Evolutionary conservation across 92 coral and sea anemone species (phyloP).

Genomic region (Scolanthus callimorphus): DNA sequence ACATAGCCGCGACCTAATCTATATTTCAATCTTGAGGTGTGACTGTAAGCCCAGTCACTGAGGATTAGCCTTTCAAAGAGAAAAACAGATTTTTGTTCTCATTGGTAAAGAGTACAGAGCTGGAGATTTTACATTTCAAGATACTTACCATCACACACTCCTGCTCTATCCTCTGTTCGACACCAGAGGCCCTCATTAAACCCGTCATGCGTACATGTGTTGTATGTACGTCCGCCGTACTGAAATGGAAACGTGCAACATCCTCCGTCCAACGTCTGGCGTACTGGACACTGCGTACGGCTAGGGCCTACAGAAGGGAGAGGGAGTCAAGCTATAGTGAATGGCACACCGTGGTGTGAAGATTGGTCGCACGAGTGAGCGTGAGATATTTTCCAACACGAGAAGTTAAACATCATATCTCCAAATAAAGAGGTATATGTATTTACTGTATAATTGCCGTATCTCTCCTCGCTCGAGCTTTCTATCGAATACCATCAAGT

Average conservation of each 20-base stretch:
- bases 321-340: no score
- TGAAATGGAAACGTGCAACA: slow-evolving; percentile 55
- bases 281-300: slow-evolving; percentile 24
- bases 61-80: no score
- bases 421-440: no score
- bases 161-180: slow-evolving; percentile 1
- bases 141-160: no score
- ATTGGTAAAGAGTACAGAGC: not conserved
- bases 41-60: no score
- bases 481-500: slow-evolving; percentile 27
- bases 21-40: no score
- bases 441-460: slow-evolving; percentile 30
- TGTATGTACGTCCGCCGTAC: slow-evolving; percentile 1
- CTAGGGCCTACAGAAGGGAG: slow-evolving; percentile 34
- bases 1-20: no score
- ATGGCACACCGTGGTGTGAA: no score
- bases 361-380: no score
- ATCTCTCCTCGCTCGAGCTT: slow-evolving; percentile 21
- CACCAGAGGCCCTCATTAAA: slow-evolving; percentile 18
- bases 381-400: no score
- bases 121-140: no score
- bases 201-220: not conserved
- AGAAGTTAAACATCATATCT: no score
- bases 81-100: not conserved
- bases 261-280: slow-evolving; percentile 28